These are phyloP conservation scores for Drosophila pandora DNA, from an alignment of 1,140 invertebrate genomes.

Conservation along the genomic window DNA sequence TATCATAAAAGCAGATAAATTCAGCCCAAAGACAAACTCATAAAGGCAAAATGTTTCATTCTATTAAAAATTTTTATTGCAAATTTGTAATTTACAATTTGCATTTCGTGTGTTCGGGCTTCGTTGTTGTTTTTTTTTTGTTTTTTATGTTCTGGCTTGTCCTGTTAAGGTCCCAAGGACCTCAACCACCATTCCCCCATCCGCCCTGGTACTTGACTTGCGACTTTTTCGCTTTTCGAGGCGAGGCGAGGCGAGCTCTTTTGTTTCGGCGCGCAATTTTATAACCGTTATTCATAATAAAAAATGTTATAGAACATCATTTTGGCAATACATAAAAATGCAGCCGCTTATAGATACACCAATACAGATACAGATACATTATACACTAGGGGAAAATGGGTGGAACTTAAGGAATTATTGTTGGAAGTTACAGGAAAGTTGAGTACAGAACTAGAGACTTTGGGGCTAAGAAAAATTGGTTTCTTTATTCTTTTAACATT, in stretches of 20 bases:
- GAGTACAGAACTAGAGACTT: no score
- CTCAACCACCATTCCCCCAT: not conserved
- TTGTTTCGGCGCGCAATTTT: constrained; percentile 68
- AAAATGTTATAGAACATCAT: constrained; percentile 83
- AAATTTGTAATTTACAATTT: constrained; percentile 84
- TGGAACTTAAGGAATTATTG: no score
- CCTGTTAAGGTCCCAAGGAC: constrained; percentile 2
- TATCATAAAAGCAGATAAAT: constrained; percentile 83
- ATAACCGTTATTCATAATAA: constrained; percentile 83
- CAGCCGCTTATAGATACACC: constrained; percentile 47
- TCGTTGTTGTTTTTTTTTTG: constrained; percentile 28
- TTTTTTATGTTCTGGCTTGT: constrained; percentile 35
- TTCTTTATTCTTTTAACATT: no score
- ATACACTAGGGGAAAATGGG: not conserved
- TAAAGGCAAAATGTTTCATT: constrained; percentile 83
- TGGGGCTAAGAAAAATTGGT: no score
- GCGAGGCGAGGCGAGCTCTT: constrained; percentile 15
- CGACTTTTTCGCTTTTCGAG: constrained; percentile 48
- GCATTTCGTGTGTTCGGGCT: constrained; percentile 75
- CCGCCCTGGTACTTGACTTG: constrained; percentile 54
- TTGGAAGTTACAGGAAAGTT: not conserved
- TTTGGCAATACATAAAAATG: constrained; percentile 82
- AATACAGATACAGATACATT: constrained; percentile 2
- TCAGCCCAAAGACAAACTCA: constrained; percentile 77
- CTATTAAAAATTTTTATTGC: constrained; percentile 84